Conservation (phyloP, 2,113 vertebrate genomes). For the Esox niger region DNA sequence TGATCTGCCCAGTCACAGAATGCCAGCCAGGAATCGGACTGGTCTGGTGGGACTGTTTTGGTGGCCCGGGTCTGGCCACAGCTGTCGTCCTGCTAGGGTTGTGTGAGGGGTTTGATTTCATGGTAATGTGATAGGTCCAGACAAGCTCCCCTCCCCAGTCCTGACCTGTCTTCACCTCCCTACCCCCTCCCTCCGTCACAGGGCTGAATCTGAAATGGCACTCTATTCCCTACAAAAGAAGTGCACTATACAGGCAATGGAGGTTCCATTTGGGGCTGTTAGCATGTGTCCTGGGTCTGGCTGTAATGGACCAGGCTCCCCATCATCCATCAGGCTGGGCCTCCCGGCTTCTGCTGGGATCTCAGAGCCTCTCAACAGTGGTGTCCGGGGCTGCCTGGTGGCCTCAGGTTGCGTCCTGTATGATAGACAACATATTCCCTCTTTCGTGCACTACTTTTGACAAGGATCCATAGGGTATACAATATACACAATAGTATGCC, state of each 20-base stretch:
- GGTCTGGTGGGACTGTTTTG: conserved; percentile 28
- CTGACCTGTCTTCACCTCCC: too few species aligned
- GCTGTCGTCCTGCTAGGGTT: conserved; percentile 68
- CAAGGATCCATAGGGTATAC: too few species aligned
- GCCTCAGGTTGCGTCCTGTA: too few species aligned
- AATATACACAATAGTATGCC: too few species aligned
- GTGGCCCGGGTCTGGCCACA: conserved; percentile 55
- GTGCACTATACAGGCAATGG: neutral
- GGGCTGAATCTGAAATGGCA: neutral
- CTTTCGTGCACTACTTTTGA: too few species aligned
- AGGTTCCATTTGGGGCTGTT: neutral
- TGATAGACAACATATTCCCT: too few species aligned
- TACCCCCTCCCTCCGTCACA: conserved; percentile 39
- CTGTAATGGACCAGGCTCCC: conserved; percentile 36
- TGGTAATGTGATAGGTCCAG: conserved; percentile 67
- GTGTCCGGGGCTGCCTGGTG: conserved; percentile 40
- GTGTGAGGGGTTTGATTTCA: conserved; percentile 62
- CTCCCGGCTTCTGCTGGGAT: neutral
- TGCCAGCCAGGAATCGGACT: too few species aligned
- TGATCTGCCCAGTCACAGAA: conserved; percentile 37
- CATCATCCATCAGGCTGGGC: conserved; percentile 55
- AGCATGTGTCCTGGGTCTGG: neutral
- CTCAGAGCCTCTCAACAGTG: too few species aligned
- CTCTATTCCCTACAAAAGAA: too few species aligned
- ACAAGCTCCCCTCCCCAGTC: conserved; percentile 40